A percentile compares a stretch with the other conserved stretches of the same genome.
Evolutionary conservation across 2,113 vertebrate species (phyloP).

Genomic region (Muntiacus reevesi): DNA sequence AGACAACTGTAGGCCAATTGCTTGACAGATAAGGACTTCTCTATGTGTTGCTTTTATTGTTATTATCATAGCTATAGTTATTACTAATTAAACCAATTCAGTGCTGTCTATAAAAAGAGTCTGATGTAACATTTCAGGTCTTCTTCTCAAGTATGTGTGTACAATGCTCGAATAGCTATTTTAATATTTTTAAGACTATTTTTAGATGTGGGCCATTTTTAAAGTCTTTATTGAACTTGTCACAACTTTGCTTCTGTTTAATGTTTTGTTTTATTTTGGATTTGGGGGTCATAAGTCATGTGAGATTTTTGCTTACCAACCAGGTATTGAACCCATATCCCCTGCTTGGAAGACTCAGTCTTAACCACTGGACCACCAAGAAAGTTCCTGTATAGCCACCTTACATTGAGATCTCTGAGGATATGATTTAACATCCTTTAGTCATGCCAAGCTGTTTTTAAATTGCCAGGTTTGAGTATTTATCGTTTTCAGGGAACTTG

Average conservation of each 20-base stretch:
- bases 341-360: not conserved
- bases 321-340: not conserved
- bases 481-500: not conserved
- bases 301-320: not conserved
- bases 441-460: constrained; percentile 1
- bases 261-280: not conserved
- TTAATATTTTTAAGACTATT: not conserved
- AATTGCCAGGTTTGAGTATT: not conserved
- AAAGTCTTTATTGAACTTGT: not conserved
- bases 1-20: not conserved
- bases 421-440: not conserved
- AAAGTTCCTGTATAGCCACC: not conserved
- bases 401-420: not conserved
- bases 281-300: not conserved
- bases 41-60: not conserved
- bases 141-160: not conserved
- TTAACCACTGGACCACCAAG: not conserved
- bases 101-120: not conserved
- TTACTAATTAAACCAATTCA: not conserved
- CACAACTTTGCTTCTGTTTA: not conserved
- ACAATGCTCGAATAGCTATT: not conserved
- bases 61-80: not conserved
- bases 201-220: not conserved
- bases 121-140: not conserved
- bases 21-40: not conserved